These are phyloP conservation scores for Echeneis naucrates DNA, from an alignment of 2,797 vertebrate species.

Conservation along the genomic window DNA sequence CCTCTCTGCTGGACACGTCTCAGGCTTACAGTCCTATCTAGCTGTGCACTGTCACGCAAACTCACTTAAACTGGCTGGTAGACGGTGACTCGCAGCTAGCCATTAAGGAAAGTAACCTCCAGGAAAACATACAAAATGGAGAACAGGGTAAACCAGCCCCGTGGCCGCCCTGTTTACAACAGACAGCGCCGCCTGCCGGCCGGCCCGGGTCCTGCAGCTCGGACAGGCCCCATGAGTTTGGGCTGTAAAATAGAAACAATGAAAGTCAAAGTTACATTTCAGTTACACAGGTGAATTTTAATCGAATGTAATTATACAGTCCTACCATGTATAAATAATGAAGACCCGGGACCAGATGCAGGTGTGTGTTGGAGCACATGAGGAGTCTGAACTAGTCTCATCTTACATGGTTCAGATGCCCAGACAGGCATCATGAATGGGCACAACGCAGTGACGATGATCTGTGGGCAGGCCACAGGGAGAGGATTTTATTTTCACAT, in stretches of 20 bases:
- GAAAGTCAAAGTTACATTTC: too few relatives aligned
- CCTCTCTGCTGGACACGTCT: background rate
- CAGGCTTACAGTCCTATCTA: constrained; percentile 3
- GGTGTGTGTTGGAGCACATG: background rate
- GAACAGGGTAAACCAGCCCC: constrained; percentile 70
- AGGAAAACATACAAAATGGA: constrained; percentile 91
- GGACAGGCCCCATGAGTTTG: background rate
- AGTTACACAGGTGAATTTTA: too few relatives aligned
- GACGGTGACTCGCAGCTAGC: constrained; percentile 61
- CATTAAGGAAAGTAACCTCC: constrained; percentile 82
- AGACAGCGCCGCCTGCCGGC: constrained; percentile 72
- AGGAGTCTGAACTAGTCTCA: constrained; percentile 3
- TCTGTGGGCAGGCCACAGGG: background rate
- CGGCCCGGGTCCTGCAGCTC: constrained; percentile 39
- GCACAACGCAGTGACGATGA: background rate
- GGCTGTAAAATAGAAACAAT: background rate
- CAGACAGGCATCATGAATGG: constrained; percentile 22
- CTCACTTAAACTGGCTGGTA: constrained; percentile 44
- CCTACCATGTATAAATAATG: too few relatives aligned
- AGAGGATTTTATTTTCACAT: background rate
- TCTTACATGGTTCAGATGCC: constrained; percentile 23
- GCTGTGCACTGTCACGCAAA: constrained; percentile 31
- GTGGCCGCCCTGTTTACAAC: constrained; percentile 64
- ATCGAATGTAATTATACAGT: too few relatives aligned
- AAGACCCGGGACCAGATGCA: too few relatives aligned